These are phyloP conservation scores for Triops longicaudatus DNA, from an alignment of 1,140 invertebrate species.

Conservation along the genomic window DNA sequence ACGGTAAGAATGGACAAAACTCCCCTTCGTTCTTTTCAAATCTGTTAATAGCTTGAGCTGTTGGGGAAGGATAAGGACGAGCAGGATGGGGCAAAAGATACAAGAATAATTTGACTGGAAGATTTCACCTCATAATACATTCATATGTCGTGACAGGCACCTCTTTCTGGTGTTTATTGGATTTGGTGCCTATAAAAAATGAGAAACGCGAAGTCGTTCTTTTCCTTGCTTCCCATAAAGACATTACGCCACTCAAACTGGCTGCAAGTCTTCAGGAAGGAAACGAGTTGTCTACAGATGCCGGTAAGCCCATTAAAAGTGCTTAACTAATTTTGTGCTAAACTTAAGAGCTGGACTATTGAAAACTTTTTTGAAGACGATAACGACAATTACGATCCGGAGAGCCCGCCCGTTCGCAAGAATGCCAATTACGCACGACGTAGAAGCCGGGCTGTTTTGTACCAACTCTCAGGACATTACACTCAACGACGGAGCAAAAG, in stretches of 20 bases:
- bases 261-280: slow-evolving; percentile 38
- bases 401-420: slow-evolving; percentile 56
- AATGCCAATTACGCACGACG: slow-evolving; percentile 75
- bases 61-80: not conserved
- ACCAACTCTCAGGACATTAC: slow-evolving; percentile 92
- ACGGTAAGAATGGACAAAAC: slow-evolving; percentile 55
- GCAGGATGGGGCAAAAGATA: not conserved
- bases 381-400: slow-evolving; percentile 67
- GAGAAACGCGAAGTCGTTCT: slow-evolving; percentile 94
- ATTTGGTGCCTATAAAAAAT: slow-evolving; percentile 97
- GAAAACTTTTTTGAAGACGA: slow-evolving; percentile 59
- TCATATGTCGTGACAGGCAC: slow-evolving; percentile 53
- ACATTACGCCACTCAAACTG: slow-evolving; percentile 86
- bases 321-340: not conserved
- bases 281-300: not conserved
- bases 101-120: not conserved
- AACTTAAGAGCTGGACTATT: not conserved
- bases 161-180: slow-evolving; percentile 90
- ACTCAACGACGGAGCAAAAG: slow-evolving; percentile 80
- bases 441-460: slow-evolving; percentile 85
- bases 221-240: slow-evolving; percentile 92
- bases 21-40: not conserved
- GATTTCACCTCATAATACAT: not conserved
- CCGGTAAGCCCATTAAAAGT: not conserved
- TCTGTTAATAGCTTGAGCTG: no score